These are phyloP conservation scores for Pedionomus torquatus DNA, from an alignment of 2,113 vertebrate species.

Conservation along the genomic window DNA sequence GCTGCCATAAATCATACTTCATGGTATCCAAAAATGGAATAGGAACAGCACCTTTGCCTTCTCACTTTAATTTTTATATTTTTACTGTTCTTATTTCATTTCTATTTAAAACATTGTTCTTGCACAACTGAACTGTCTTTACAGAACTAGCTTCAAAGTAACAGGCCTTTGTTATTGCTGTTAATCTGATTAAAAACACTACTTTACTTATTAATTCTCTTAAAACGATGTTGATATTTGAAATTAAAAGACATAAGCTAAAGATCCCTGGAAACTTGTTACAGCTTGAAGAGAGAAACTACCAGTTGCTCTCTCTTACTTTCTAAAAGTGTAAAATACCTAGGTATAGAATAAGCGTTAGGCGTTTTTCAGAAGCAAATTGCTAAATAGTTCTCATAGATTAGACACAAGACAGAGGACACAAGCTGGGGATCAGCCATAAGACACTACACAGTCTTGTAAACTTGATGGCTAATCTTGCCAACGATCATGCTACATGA, in stretches of 20 bases:
- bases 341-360: background rate
- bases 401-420: background rate
- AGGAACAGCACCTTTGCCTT: constrained; percentile 1
- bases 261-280: background rate
- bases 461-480: background rate
- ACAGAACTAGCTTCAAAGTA: background rate
- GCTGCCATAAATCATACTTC: constrained; percentile 37
- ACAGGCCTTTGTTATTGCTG: background rate
- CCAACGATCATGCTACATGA: background rate
- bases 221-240: background rate
- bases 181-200: background rate
- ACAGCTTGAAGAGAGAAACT: background rate
- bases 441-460: background rate
- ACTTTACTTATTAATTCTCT: background rate
- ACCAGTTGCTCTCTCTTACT: background rate
- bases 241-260: background rate
- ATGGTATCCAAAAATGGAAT: background rate
- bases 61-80: background rate
- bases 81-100: background rate
- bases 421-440: background rate
- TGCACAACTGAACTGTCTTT: background rate
- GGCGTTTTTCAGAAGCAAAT: background rate
- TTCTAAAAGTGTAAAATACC: background rate
- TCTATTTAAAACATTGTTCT: background rate
- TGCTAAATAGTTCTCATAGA: background rate